phyloP scores from a whole-genome alignment of 2,888 invertebrate species.

The Eristalis tenax region DNA sequence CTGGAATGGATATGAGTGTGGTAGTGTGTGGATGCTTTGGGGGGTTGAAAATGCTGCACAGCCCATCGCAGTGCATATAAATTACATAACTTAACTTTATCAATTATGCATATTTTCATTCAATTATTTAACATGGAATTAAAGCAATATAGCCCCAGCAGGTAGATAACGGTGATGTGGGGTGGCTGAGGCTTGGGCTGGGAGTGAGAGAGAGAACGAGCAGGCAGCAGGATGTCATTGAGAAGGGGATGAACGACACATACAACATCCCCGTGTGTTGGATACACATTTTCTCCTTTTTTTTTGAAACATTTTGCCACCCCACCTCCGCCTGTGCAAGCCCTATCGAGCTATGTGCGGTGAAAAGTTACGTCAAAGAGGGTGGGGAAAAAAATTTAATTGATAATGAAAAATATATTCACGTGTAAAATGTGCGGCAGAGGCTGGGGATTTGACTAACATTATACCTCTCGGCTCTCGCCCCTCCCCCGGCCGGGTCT shows the following conservation, averaged over 20 bases:
- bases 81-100: conserved; percentile 72
- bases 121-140: conserved; percentile 73
- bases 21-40: background rate
- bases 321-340: background rate
- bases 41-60: conserved; percentile 43
- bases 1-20: background rate
- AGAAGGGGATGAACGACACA: conserved; percentile 5
- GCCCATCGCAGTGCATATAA: conserved; percentile 65
- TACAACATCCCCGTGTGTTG: background rate
- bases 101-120: conserved; percentile 74
- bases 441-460: conserved; percentile 4
- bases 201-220: background rate
- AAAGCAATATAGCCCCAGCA: conserved; percentile 62
- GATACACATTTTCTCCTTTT: conserved; percentile 27
- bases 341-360: conserved; percentile 30
- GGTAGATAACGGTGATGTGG: conserved; percentile 1
- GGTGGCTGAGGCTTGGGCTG: background rate
- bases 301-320: conserved; percentile 47
- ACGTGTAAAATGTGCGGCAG: conserved; percentile 49
- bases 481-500: background rate
- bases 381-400: conserved; percentile 61
- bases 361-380: conserved; percentile 29
- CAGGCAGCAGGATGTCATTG: conserved; percentile 52
- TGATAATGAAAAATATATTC: conserved; percentile 69
- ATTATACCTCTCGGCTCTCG: background rate